A percentile compares a stretch with the other conserved stretches of the same genome.
These are phyloP conservation scores for Tenualosa ilisha DNA, from an alignment of 2,797 vertebrate genomes.

Conservation along the genomic window DNA sequence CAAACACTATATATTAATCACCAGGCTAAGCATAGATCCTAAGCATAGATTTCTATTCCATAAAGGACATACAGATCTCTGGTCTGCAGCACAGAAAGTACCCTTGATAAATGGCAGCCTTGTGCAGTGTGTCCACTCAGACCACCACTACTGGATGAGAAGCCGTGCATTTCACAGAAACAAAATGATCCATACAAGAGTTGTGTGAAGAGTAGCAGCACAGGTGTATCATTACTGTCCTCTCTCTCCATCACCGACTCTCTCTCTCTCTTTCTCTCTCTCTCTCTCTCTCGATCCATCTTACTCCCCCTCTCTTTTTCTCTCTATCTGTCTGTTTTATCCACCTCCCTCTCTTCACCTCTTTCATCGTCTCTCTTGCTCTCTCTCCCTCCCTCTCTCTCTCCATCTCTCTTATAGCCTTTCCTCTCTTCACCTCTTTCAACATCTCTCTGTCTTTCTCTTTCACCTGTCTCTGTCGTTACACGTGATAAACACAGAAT, in stretches of 20 bases:
- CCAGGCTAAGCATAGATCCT: background rate
- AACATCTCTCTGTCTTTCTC: background rate
- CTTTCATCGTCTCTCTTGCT: background rate
- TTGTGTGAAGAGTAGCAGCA: background rate
- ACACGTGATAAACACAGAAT: background rate
- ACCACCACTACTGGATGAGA: background rate
- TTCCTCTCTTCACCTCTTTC: background rate
- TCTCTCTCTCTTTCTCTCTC: background rate
- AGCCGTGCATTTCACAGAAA: background rate
- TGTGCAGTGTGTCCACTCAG: background rate
- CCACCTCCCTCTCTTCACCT: background rate
- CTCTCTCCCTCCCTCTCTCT: background rate
- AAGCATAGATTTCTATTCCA: background rate
- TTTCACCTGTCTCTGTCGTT: background rate
- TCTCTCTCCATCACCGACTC: background rate
- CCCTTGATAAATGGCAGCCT: background rate
- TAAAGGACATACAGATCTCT: no score
- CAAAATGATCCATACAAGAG: background rate
- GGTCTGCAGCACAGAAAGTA: background rate
- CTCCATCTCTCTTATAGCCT: background rate
- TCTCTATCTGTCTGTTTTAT: background rate
- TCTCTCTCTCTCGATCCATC: background rate
- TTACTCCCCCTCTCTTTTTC: background rate
- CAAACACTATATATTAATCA: background rate
- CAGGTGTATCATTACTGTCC: background rate